A percentile compares a stretch with the other conserved stretches of the same genome.
Evolutionary conservation across 2,888 invertebrate genomes (phyloP).

Genomic region (Epistrophe grossulariae): DNA sequence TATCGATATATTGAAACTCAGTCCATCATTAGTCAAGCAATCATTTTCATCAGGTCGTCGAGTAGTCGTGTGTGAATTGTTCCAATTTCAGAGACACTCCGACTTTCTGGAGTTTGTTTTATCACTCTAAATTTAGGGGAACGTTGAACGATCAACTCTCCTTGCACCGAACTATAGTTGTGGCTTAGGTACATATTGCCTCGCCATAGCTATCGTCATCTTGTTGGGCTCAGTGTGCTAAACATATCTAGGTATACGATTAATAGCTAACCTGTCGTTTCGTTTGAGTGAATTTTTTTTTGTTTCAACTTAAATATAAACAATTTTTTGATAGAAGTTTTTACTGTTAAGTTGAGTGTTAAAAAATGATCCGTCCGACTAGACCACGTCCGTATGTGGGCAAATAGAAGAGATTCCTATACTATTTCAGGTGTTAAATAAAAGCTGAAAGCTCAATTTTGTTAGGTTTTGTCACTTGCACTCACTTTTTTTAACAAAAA

Average conservation of each 20-base stretch:
- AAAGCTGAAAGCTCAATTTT: no score
- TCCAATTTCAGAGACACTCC: conserved; percentile 49
- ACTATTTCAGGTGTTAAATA: no score
- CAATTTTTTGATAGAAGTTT: conserved; percentile 15
- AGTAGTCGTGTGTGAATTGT: neutral
- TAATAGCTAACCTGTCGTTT: conserved; percentile 67
- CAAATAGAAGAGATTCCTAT: no score
- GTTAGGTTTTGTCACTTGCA: no score
- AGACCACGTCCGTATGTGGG: no score
- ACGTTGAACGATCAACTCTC: conserved; percentile 54
- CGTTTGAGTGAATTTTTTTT: conserved; percentile 10
- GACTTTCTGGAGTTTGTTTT: conserved; percentile 30
- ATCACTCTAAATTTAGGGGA: conserved; percentile 30
- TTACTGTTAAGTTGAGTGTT: no score
- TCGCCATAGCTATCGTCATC: conserved; percentile 15
- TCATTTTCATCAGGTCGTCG: conserved; percentile 56
- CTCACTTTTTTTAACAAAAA: no score
- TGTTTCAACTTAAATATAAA: conserved; percentile 18
- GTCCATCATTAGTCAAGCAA: conserved; percentile 68
- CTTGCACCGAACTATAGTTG: conserved; percentile 19
- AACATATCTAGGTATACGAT: conserved; percentile 38
- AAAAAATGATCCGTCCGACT: no score
- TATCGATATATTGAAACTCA: conserved; percentile 54
- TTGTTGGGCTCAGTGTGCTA: conserved; percentile 17
- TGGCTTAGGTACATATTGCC: neutral